Conservation (phyloP, 2,888 invertebrate genomes). For the Junonia oenone region DNA sequence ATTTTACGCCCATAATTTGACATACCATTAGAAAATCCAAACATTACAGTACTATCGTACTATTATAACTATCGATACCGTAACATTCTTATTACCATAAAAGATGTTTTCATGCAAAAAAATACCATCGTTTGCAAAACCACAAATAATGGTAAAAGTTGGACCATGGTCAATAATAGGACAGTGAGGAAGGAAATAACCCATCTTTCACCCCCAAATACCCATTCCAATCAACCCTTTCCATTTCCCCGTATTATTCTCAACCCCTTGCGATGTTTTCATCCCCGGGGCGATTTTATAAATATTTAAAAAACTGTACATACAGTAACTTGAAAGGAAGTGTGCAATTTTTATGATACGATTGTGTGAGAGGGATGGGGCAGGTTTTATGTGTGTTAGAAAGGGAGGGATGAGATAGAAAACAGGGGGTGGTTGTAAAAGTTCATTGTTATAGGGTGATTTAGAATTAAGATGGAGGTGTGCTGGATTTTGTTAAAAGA, state of each 20-base stretch:
- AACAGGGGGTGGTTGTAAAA: slow-evolving; percentile 26
- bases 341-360: slow-evolving; percentile 28
- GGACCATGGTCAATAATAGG: neutral
- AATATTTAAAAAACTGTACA: slow-evolving; percentile 35
- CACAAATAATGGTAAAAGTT: neutral
- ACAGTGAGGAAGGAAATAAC: neutral
- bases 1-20: too few species aligned
- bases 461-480: slow-evolving; percentile 30
- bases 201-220: neutral
- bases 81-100: too few species aligned
- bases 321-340: slow-evolving; percentile 18
- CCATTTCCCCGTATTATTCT: slow-evolving; percentile 5
- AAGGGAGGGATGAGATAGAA: slow-evolving; percentile 12
- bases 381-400: neutral
- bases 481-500: slow-evolving; percentile 10
- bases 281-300: slow-evolving; percentile 22
- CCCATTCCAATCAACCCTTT: slow-evolving; percentile 8
- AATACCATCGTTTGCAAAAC: too few species aligned
- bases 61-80: too few species aligned
- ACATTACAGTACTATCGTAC: too few species aligned
- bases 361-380: slow-evolving; percentile 19
- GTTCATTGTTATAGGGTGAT: slow-evolving; percentile 34
- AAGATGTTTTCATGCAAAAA: too few species aligned
- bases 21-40: too few species aligned
- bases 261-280: slow-evolving; percentile 9